Conservation (phyloP, 2,113 vertebrate genomes). For the Pao palembangensis region DNA sequence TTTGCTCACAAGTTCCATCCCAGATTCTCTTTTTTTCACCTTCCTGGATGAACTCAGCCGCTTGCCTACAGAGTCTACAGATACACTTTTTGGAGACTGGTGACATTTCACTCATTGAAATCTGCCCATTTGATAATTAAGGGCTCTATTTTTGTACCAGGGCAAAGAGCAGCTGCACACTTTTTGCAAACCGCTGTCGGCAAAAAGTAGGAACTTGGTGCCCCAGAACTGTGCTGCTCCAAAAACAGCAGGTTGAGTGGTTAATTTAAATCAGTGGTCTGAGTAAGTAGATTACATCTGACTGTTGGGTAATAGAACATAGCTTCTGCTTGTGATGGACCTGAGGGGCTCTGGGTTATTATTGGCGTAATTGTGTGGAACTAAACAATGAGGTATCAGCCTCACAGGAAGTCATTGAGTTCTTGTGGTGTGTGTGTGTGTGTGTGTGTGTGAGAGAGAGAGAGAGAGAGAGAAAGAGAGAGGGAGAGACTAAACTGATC, state of each 20-base stretch:
- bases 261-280: constrained; percentile 44
- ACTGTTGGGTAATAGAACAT: constrained; percentile 43
- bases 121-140: too few relatives aligned
- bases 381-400: constrained; percentile 59
- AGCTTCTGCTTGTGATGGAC: constrained; percentile 50
- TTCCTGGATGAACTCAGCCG: constrained; percentile 4
- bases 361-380: constrained; percentile 69
- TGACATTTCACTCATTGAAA: neutral
- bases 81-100: neutral
- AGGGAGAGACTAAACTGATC: neutral
- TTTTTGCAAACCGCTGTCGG: too few relatives aligned
- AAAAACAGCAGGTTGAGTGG: constrained; percentile 11
- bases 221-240: too few relatives aligned
- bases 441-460: too few relatives aligned
- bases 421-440: constrained; percentile 18
- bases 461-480: too few relatives aligned
- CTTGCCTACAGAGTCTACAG: constrained; percentile 8
- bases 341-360: constrained; percentile 59
- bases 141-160: too few relatives aligned
- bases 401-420: constrained; percentile 30
- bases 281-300: constrained; percentile 54
- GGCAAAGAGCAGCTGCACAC: too few relatives aligned
- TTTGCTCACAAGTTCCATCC: constrained; percentile 5
- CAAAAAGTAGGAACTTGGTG: too few relatives aligned
- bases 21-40: neutral